Evolutionary conservation across 2,888 invertebrate genomes (phyloP).

Genomic region (Stenichneumon culpator): DNA sequence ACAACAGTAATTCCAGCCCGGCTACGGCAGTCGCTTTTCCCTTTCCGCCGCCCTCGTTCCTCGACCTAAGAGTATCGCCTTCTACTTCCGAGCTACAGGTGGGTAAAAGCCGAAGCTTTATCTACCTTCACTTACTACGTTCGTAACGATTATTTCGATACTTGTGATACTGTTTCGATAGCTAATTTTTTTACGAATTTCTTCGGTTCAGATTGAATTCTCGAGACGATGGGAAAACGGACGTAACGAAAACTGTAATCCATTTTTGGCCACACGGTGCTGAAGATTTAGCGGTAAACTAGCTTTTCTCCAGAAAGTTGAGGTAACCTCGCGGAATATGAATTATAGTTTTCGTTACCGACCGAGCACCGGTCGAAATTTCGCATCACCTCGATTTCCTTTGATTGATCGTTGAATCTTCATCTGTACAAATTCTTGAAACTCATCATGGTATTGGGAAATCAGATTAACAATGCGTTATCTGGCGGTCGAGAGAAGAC

Average conservation of each 20-base stretch:
- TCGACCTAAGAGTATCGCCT: constrained; percentile 82
- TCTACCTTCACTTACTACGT: constrained; percentile 57
- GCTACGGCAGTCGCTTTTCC: constrained; percentile 80
- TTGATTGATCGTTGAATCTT: neutral
- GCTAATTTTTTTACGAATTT: neutral
- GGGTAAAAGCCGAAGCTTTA: constrained; percentile 74
- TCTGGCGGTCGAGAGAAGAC: neutral
- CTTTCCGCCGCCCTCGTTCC: constrained; percentile 82
- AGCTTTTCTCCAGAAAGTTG: too few relatives aligned
- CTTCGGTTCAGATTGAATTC: too few relatives aligned
- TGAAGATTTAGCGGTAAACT: too few relatives aligned
- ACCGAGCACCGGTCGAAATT: neutral
- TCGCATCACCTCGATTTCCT: neutral
- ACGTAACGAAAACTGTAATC: too few relatives aligned
- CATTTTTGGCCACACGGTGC: too few relatives aligned
- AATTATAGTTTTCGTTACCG: neutral
- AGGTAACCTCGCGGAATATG: too few relatives aligned
- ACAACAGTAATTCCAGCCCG: constrained; percentile 69
- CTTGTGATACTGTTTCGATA: constrained; percentile 51
- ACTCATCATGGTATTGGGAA: neutral
- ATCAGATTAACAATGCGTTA: neutral
- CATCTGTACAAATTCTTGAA: constrained; percentile 10
- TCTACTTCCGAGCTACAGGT: constrained; percentile 83
- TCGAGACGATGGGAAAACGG: too few relatives aligned
- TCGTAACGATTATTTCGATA: constrained; percentile 62